Conservation (phyloP, 1,140 invertebrate genomes). For the Aporrectodea caliginosa region DNA sequence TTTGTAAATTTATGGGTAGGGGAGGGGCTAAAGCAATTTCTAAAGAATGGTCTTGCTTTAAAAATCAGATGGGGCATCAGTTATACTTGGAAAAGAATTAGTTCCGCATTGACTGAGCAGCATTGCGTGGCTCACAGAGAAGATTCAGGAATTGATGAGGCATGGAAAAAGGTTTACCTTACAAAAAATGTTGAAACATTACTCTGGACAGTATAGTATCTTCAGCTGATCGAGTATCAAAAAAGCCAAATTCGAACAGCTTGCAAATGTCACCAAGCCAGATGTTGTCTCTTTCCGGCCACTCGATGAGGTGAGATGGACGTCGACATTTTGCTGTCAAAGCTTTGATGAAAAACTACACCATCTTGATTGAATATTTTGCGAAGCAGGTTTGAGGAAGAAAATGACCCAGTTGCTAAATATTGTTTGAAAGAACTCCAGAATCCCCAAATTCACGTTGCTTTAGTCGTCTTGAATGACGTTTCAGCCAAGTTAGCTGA, state of each 20-base stretch:
- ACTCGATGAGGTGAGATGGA: conserved; percentile 21
- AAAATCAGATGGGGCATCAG: too few species aligned
- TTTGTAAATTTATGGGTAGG: too few species aligned
- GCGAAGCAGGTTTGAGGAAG: not conserved
- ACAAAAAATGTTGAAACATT: conserved; percentile 15
- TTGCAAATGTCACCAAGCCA: conserved; percentile 8
- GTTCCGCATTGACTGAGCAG: conserved; percentile 12
- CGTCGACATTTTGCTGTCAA: conserved; percentile 20
- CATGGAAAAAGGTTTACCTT: conserved; percentile 11
- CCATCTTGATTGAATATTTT: conserved; percentile 17
- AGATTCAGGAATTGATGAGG: conserved; percentile 6
- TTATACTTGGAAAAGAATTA: conserved; percentile 21
- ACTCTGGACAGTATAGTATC: conserved; percentile 9
- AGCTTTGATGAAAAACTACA: conserved; percentile 24
- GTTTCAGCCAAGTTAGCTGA: not conserved
- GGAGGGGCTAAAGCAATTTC: too few species aligned
- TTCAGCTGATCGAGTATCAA: conserved; percentile 15
- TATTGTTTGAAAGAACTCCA: conserved; percentile 7
- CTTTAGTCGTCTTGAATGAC: not conserved
- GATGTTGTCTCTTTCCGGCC: conserved; percentile 19
- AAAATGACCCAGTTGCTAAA: conserved; percentile 7
- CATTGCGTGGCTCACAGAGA: conserved; percentile 21
- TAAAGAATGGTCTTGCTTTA: too few species aligned
- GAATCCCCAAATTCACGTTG: conserved; percentile 1
- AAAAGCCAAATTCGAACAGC: conserved; percentile 11